Conservation (phyloP, 2,113 vertebrate genomes). For the Conger conger region DNA sequence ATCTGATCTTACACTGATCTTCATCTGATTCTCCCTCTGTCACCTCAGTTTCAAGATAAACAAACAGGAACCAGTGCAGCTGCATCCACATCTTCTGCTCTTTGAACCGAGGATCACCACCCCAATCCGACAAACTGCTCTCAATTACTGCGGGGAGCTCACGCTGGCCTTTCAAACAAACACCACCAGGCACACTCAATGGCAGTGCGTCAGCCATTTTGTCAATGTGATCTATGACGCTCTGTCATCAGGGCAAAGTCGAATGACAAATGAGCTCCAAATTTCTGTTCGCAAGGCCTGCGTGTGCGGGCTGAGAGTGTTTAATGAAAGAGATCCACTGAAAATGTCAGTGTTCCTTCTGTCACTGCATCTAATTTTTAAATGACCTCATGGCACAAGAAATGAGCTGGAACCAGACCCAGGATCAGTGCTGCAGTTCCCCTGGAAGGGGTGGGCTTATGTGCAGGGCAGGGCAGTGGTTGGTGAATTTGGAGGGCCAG, state of each 20-base stretch:
- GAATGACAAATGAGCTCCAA: not conserved
- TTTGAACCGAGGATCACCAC: not conserved
- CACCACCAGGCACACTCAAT: not conserved
- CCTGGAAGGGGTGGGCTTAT: conserved; percentile 50
- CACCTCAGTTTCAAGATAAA: not conserved
- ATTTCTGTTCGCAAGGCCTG: not conserved
- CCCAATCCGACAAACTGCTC: conserved; percentile 2
- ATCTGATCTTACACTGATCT: not conserved
- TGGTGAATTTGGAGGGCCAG: conserved; percentile 62
- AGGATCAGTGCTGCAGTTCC: not conserved
- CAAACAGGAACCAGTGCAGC: conserved; percentile 14
- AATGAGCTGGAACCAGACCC: not conserved
- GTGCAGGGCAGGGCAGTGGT: conserved; percentile 65
- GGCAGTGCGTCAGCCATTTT: not conserved
- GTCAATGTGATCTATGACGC: not conserved
- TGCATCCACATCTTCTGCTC: conserved; percentile 18
- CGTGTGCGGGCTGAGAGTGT: not conserved
- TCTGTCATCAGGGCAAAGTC: not conserved
- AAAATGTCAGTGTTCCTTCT: not conserved
- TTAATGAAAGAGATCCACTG: not conserved
- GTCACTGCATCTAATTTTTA: not conserved
- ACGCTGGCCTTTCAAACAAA: not conserved
- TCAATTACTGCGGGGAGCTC: conserved; percentile 4
- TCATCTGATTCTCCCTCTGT: not conserved
- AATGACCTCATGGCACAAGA: not conserved